Conservation (phyloP, 2,113 vertebrate genomes). For the Tachycineta bicolor region DNA sequence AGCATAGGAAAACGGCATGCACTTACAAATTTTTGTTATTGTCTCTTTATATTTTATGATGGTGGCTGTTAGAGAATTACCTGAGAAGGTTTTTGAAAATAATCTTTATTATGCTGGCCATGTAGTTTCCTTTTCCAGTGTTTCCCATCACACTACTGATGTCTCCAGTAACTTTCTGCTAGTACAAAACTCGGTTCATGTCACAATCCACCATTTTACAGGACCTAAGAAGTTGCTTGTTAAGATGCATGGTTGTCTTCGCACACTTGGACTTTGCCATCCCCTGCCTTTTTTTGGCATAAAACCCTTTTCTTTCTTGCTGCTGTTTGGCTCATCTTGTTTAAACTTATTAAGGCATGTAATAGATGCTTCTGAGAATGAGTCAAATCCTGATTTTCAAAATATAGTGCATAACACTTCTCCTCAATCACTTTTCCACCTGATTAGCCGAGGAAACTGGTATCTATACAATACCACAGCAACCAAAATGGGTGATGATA, state of each 20-base stretch:
- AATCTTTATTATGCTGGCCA: background rate
- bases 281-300: background rate
- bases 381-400: background rate
- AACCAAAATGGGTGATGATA: background rate
- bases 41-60: background rate
- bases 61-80: background rate
- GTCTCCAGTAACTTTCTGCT: background rate
- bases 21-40: background rate
- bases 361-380: background rate
- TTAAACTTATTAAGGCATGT: background rate
- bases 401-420: background rate
- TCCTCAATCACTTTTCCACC: background rate
- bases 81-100: background rate
- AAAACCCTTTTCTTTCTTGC: background rate
- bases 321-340: background rate
- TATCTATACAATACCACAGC: background rate
- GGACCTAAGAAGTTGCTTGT: background rate
- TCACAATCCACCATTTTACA: background rate
- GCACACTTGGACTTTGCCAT: background rate
- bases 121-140: background rate
- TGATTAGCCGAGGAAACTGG: background rate
- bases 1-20: fast-evolving
- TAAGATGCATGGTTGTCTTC: background rate
- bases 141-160: background rate
- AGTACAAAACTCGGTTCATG: background rate